Conservation (phyloP, 2,797 vertebrate genomes). For the Spizella passerina region DNA sequence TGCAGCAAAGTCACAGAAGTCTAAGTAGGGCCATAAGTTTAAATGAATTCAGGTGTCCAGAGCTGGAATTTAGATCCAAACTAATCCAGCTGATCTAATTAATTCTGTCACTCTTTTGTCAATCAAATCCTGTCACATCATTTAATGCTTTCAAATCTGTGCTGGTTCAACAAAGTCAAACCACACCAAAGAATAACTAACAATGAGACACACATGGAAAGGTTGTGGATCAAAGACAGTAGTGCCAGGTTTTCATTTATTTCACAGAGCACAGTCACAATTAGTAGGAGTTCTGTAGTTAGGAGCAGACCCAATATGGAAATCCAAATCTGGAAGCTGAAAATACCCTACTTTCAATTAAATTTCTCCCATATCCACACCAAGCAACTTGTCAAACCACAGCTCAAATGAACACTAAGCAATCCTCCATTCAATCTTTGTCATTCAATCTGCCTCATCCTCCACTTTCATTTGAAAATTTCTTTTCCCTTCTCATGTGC, state of each 20-base stretch:
- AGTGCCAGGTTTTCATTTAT: not conserved
- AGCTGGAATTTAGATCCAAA: not conserved
- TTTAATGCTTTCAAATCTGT: not conserved
- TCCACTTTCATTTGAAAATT: not conserved
- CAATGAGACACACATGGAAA: not conserved
- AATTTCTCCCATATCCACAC: not conserved
- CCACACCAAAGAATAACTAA: not conserved
- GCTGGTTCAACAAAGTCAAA: not conserved
- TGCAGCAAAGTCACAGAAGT: not conserved
- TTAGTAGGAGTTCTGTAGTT: not conserved
- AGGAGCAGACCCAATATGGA: not conserved
- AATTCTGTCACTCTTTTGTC: constrained; percentile 6
- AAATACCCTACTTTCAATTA: not conserved
- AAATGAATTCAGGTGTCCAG: not conserved
- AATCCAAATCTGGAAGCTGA: not conserved
- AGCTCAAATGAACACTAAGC: not conserved
- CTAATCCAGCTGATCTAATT: not conserved
- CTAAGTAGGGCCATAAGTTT: not conserved
- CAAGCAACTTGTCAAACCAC: not conserved
- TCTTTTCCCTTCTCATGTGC: not conserved
- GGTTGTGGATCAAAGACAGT: not conserved
- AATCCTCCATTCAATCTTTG: not conserved
- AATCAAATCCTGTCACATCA: not conserved
- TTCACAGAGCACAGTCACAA: not conserved
- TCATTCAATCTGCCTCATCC: not conserved